A percentile compares a stretch with the other conserved stretches of the same genome.
Evolutionary conservation across 2,113 vertebrate genomes (phyloP).

Genomic region (Anguilla rostrata): DNA sequence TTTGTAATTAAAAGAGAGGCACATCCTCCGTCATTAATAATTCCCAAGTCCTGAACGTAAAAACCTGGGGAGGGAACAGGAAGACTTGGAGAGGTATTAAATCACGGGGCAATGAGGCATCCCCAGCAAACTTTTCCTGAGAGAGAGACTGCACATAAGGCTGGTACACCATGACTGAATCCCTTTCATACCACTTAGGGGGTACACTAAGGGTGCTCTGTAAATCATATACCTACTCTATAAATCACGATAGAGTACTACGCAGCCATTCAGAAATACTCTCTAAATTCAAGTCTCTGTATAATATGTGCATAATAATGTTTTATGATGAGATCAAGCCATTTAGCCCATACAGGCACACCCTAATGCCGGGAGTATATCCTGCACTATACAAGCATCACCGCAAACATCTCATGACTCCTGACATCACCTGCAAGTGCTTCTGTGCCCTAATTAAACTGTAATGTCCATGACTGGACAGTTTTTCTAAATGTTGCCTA

Average conservation of each 20-base stretch:
- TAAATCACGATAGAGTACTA: neutral
- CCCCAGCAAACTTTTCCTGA: neutral
- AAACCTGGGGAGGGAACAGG: neutral
- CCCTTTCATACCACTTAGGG: neutral
- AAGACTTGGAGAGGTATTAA: constrained; percentile 6
- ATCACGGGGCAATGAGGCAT: neutral
- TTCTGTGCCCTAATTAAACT: neutral
- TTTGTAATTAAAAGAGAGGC: constrained; percentile 13
- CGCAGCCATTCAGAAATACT: neutral
- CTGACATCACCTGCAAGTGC: neutral
- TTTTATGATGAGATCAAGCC: neutral
- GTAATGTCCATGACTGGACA: neutral
- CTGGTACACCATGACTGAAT: neutral
- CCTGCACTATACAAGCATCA: neutral
- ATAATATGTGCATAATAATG: neutral
- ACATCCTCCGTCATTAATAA: constrained; percentile 15
- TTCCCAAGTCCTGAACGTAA: constrained; percentile 1
- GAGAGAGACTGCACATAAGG: neutral
- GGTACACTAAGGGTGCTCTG: neutral
- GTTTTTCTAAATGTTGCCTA: neutral
- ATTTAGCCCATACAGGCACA: neutral
- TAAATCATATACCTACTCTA: neutral
- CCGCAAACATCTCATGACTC: neutral
- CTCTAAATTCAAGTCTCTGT: neutral
- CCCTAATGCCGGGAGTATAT: neutral